Evolutionary conservation across 2,888 invertebrate species (phyloP), one percentile per base, ranked within the genome.

Genomic region (Drosophila lutescens): DNA sequence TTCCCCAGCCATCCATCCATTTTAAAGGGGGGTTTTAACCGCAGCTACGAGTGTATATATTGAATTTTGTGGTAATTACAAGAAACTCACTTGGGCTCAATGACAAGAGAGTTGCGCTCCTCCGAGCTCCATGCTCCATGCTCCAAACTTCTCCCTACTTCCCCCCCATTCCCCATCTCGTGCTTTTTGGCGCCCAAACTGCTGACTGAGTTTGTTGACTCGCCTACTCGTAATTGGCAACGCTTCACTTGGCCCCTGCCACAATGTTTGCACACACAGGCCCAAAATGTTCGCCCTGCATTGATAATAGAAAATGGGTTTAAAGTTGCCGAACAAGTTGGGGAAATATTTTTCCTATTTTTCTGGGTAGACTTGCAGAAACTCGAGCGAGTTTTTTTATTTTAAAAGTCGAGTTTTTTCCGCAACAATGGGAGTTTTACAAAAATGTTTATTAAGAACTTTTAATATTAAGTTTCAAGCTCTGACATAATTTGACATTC

Each of bases 31-130:
- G 26, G 2, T 8, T 30, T 30, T 20, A 38, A 43, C 71, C 71
- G 51, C 72, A 50, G 73, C 74, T 49, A 23, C 30, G 73, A 51
- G 58, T 78, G 65, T 72, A 67, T 80, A 80, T 88, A 83, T 84
- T 88, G 86, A 84, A 84, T 78, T 84, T 80, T 88, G 88, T 80
- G 84, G 88, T 84, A 84, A 88, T 84, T 84, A 84, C 84, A 83
- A 88, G 86, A 83, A 78, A 86, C 88, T 88, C 75, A 80, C 83
- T 88, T 71, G 74, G 80, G 80, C 74, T 75, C 84, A 83, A 78
- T 80, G 78, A 74, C 77, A 71, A 65, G 50, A 62, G 59, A 44
- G 59, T 20, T 49, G 30, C 10, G 47, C 15, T 47, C 20, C 20
- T 20, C 0, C 20, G 20, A 20, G 20, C 20, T 20, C 15, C 41